phyloP scores from a whole-genome alignment of 2,797 vertebrate genomes.

The Cyclura pinguis region DNA sequence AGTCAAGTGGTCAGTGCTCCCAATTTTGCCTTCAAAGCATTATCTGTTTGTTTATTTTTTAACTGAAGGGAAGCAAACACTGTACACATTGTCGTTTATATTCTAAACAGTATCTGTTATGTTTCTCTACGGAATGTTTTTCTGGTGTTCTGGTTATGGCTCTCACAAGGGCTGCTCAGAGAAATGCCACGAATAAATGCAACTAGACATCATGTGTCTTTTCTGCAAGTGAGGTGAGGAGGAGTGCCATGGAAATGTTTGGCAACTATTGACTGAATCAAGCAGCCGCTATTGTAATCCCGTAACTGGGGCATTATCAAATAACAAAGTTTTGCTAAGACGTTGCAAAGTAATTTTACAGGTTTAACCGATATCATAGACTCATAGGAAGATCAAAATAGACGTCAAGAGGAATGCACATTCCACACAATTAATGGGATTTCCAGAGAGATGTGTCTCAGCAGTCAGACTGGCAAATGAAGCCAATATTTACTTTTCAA shows the following conservation, averaged over 20 bases:
- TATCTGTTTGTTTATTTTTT: not conserved
- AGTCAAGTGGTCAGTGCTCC: not conserved
- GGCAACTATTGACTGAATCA: no score
- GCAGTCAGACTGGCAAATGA: no score
- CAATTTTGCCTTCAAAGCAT: not conserved
- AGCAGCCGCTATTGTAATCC: not conserved
- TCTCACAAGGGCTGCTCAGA: not conserved
- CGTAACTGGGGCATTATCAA: not conserved
- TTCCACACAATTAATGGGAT: no score
- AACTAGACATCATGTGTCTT: not conserved
- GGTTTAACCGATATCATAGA: not conserved
- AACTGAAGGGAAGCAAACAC: not conserved
- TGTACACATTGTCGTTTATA: not conserved
- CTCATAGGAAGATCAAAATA: not conserved
- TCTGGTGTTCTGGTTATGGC: not conserved
- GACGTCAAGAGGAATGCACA: no score
- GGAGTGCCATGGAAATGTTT: not conserved
- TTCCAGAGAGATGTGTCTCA: no score
- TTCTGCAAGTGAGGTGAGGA: not conserved
- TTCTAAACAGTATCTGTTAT: not conserved
- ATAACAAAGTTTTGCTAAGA: not conserved
- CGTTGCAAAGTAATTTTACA: not conserved
- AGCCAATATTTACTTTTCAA: no score
- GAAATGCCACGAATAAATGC: not conserved
- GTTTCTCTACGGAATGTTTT: not conserved